Conservation (phyloP, 1,140 invertebrate species). For the Bombus terrestris region DNA sequence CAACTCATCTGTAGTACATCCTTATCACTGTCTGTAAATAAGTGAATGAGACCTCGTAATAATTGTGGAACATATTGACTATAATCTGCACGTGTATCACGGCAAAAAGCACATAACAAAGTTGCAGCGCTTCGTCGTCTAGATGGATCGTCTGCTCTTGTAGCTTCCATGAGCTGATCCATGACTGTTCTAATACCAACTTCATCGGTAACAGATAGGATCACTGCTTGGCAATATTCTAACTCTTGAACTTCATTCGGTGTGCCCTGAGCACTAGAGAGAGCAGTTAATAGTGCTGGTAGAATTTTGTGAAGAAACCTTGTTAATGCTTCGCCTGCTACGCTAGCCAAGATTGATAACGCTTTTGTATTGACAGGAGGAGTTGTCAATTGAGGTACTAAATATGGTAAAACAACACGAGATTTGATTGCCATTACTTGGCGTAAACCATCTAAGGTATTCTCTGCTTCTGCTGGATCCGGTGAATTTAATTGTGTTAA, state of each 20-base stretch:
- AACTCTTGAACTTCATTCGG: slow-evolving; percentile 90
- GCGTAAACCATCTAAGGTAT: slow-evolving; percentile 95
- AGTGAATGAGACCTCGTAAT: slow-evolving; percentile 92
- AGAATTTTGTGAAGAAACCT: slow-evolving; percentile 95
- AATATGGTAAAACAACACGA: slow-evolving; percentile 95
- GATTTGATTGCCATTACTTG: slow-evolving; percentile 99
- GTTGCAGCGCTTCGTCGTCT: slow-evolving; percentile 91
- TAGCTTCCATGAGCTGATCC: slow-evolving; percentile 93
- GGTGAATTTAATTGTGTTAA: slow-evolving; percentile 92
- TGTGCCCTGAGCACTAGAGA: slow-evolving; percentile 88
- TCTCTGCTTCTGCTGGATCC: slow-evolving; percentile 89
- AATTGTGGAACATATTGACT: slow-evolving; percentile 94
- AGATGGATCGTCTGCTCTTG: slow-evolving; percentile 86
- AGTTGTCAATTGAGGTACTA: slow-evolving; percentile 96
- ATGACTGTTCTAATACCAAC: slow-evolving; percentile 93
- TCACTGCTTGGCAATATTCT: slow-evolving; percentile 96
- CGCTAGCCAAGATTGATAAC: slow-evolving; percentile 94
- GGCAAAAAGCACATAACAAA: slow-evolving; percentile 95
- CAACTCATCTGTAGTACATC: slow-evolving; percentile 93
- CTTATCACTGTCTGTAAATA: slow-evolving; percentile 92
- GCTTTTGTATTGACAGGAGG: slow-evolving; percentile 96
- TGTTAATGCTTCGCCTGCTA: slow-evolving; percentile 96
- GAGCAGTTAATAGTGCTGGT: slow-evolving; percentile 92
- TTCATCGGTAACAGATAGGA: slow-evolving; percentile 95
- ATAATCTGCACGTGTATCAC: slow-evolving; percentile 93